Base-by-base conservation (phyloP, 2,888 invertebrate genomes). In the Caenorhabditis plicata region DNA sequence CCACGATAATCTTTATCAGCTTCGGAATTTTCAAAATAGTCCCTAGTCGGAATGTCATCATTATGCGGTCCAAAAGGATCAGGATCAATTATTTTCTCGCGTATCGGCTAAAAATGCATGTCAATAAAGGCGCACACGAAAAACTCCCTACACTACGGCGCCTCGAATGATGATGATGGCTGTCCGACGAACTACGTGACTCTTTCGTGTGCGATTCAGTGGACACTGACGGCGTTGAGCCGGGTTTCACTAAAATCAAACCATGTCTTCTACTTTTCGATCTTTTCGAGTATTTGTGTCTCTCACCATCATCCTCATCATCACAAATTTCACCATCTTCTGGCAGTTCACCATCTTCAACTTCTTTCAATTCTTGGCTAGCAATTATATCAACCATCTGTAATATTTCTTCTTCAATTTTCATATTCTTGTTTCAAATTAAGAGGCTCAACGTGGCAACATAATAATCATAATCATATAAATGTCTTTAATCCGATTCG, bases 291-390 rank as follows among this genome's bases (percentile, higher is more conserved):
- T 27, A 23, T 15, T 15, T 15, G 5, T 33, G 8, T 15, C n/a
- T 42, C 42, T 51, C 32, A 44, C 44, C 51, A 3, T 69, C 73
- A 1, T 73, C 75, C 19, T 78, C 78, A 19, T 78, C 76, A 25
- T 78, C 77, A 42, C 62, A 70, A 46, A 78, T 77, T 47, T 78
- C 78, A 4, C 77, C 78, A 32, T 78, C 78, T 50, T 78, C 78
- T 3, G 74, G 74, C 63, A 78, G 48, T 44, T 78, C 78, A n/a
- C 77, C 78, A 38, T 78, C 78, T 49, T 79, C 78, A 29, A 60
- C 61, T 19, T 68, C 64, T 29, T 65, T 63, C 15, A 26, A 35
- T 17, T 26, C 8, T 39, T 50, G 38, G 36, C 36, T 46, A 20
- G 54, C 31, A 44, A 66, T 61, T 44, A 70, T 51, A 45, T 71